Percentiles rank a stretch among this genome's conserved stretches.
Conservation (phyloP, 2,113 vertebrate species). For the Plestiodon gilberti region DNA sequence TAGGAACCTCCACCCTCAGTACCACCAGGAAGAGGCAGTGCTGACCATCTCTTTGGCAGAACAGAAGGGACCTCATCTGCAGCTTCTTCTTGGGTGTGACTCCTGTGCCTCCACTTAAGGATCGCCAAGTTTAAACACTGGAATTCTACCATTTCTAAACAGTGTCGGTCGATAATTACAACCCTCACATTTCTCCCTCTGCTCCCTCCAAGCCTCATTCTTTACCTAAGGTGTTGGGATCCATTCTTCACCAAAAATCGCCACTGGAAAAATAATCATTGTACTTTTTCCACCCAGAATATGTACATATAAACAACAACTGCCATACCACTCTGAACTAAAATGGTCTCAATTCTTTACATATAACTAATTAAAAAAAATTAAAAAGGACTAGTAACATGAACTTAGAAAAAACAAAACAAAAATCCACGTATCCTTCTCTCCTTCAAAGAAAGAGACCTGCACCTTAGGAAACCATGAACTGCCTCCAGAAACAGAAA, state of each 20-base stretch:
- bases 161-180: neutral
- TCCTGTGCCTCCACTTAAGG: neutral
- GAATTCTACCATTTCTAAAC: neutral
- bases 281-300: neutral
- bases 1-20: neutral
- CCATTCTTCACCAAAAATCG: neutral
- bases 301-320: neutral
- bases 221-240: too few species aligned
- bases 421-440: neutral
- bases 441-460: neutral
- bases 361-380: neutral
- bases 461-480: neutral
- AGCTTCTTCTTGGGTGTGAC: neutral
- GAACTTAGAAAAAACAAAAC: neutral
- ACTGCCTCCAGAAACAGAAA: neutral
- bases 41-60: neutral
- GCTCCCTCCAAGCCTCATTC: neutral
- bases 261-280: neutral
- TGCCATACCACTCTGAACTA: neutral
- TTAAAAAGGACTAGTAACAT: neutral
- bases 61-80: neutral
- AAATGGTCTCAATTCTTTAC: neutral
- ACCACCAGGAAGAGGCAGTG: neutral
- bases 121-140: neutral
- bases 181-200: neutral